Evolutionary conservation across 2,888 invertebrate genomes (phyloP).

Genomic region (Mesorhabditis sp.): DNA sequence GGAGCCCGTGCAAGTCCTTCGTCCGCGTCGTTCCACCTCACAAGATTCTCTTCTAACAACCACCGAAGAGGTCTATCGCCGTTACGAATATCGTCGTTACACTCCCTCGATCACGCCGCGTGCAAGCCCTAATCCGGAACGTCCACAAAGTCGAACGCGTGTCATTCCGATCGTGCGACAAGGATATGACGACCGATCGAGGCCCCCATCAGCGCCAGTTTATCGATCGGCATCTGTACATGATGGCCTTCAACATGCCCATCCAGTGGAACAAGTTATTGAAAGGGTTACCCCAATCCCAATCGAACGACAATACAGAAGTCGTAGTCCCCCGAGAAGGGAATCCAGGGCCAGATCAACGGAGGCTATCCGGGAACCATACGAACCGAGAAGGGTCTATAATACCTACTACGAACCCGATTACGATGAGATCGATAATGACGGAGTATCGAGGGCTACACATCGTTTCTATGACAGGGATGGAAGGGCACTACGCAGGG

Average conservation of each 20-base stretch:
- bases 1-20: not conserved
- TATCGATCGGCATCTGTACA: not conserved
- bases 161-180: not conserved
- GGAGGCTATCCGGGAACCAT: not conserved
- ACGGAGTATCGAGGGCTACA: constrained; percentile 21
- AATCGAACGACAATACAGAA: not conserved
- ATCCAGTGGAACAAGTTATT: constrained; percentile 14
- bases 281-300: constrained; percentile 1
- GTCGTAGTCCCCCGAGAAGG: constrained; percentile 9
- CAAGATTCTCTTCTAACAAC: not conserved
- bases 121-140: not conserved
- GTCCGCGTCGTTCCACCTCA: not conserved
- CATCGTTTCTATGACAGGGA: constrained; percentile 39
- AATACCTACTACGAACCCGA: constrained; percentile 2
- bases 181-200: not conserved
- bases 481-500: constrained; percentile 23
- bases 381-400: not conserved
- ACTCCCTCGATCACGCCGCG: not conserved
- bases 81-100: not conserved
- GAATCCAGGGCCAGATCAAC: constrained; percentile 10
- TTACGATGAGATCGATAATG: constrained; percentile 9
- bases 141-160: not conserved
- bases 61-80: constrained; percentile 1
- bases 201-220: not conserved
- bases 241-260: not conserved